These are phyloP conservation scores for Paratilapia polleni DNA, from an alignment of 2,113 vertebrate species.

Conservation along the genomic window DNA sequence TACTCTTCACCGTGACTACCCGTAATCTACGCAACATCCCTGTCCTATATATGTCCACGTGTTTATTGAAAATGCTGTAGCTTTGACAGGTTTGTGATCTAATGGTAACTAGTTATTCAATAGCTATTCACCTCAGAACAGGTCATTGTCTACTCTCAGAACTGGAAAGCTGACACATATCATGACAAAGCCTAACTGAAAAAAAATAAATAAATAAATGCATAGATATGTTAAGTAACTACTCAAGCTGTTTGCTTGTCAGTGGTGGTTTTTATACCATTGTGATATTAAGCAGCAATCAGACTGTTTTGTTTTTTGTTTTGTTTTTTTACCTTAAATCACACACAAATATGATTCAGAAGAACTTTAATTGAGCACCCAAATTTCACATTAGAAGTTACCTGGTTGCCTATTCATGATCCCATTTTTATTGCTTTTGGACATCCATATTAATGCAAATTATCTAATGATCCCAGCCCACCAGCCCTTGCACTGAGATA, in stretches of 20 bases:
- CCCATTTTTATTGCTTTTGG: slow-evolving; percentile 42
- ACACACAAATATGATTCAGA: not conserved
- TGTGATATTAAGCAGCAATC: slow-evolving; percentile 49
- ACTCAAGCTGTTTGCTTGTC: slow-evolving; percentile 44
- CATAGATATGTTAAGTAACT: slow-evolving; percentile 54
- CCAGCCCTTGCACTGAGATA: slow-evolving; percentile 20
- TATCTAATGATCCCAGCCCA: not conserved
- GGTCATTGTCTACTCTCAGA: slow-evolving; percentile 63
- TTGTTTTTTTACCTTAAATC: not conserved
- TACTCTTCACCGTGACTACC: slow-evolving; percentile 90
- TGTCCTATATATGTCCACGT: slow-evolving; percentile 82
- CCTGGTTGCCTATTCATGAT: not conserved
- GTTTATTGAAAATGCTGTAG: slow-evolving; percentile 55
- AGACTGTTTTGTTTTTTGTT: slow-evolving; percentile 11
- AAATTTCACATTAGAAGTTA: slow-evolving; percentile 40
- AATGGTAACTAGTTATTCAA: slow-evolving; percentile 58
- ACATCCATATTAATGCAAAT: not conserved
- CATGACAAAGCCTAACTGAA: slow-evolving; percentile 69
- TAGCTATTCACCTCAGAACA: slow-evolving; percentile 67
- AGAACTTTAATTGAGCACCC: slow-evolving; percentile 23
- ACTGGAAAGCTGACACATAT: slow-evolving; percentile 60
- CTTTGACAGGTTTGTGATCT: slow-evolving; percentile 76
- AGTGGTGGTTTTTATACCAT: slow-evolving; percentile 42
- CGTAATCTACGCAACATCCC: slow-evolving; percentile 93
- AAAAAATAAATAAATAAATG: slow-evolving; percentile 1